These are phyloP conservation scores for Salarias fasciatus DNA, from an alignment of 2,797 vertebrate genomes.

Conservation along the genomic window DNA sequence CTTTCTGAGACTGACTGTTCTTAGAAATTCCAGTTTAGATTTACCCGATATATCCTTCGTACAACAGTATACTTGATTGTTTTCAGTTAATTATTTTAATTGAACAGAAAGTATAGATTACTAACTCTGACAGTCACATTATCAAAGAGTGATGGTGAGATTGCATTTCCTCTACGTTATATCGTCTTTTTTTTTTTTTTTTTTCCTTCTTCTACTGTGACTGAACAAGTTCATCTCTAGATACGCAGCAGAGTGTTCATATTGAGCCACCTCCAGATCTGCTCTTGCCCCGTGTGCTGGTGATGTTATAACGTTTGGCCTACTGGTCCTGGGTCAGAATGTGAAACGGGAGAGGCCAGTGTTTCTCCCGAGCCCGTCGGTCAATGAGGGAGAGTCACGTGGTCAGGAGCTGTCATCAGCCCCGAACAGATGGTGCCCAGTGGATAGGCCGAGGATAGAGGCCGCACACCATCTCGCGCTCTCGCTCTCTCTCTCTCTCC, in stretches of 20 bases:
- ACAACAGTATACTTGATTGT: no score
- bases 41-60: no score
- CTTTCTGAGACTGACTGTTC: not conserved
- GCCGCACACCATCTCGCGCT: conserved; percentile 33
- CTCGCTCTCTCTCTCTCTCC: conserved; percentile 24
- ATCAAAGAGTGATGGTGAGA: no score
- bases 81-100: no score
- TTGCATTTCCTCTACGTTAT: no score
- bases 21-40: not conserved
- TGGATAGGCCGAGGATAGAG: conserved; percentile 61
- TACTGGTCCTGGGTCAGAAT: conserved; percentile 38
- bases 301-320: conserved; percentile 31
- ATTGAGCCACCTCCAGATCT: conserved; percentile 15
- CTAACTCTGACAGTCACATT: no score
- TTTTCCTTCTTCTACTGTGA: no score
- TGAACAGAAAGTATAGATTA: no score
- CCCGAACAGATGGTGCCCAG: conserved; percentile 77
- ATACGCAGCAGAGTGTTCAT: conserved; percentile 17
- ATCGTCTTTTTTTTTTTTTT: no score
- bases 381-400: conserved; percentile 75
- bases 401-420: conserved; percentile 70
- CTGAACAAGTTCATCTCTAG: no score
- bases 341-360: conserved; percentile 45
- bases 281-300: conserved; percentile 27
- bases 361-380: conserved; percentile 53